Conservation (phyloP, 1,140 invertebrate genomes). For the Cyclargus thomasi region DNA sequence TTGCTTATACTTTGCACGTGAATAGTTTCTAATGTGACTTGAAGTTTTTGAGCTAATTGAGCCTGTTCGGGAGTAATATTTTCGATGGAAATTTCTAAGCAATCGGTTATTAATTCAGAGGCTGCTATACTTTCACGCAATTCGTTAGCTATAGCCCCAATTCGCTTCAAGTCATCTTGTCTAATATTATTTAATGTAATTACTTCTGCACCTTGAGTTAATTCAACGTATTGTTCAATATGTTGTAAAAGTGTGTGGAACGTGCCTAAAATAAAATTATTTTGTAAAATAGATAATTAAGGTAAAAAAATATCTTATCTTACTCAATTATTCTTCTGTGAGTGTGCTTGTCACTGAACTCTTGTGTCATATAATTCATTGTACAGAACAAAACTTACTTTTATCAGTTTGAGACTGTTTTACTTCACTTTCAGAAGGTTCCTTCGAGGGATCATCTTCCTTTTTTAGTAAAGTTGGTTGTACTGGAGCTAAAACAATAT, state of each 20-base stretch:
- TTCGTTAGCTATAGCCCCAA: constrained; percentile 41
- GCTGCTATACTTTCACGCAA: constrained; percentile 37
- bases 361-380: no score
- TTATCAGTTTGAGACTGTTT: no score
- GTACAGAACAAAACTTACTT: no score
- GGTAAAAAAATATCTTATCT: no score
- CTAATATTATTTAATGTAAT: constrained; percentile 39
- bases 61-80: constrained; percentile 31
- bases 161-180: constrained; percentile 41
- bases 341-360: no score
- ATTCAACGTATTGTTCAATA: constrained; percentile 51
- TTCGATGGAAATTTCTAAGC: constrained; percentile 6
- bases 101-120: constrained; percentile 22
- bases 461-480: no score
- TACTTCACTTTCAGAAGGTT: no score
- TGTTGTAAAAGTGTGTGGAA: constrained; percentile 39
- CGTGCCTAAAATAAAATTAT: no score
- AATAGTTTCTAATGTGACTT: constrained; percentile 37
- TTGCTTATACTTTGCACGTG: constrained; percentile 40
- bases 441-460: no score
- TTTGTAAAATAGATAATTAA: no score
- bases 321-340: no score
- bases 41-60: constrained; percentile 37
- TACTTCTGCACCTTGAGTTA: constrained; percentile 52
- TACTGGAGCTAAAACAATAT: no score